Base-by-base conservation (phyloP, 2,113 vertebrate species). In the Setophaga coronata region DNA sequence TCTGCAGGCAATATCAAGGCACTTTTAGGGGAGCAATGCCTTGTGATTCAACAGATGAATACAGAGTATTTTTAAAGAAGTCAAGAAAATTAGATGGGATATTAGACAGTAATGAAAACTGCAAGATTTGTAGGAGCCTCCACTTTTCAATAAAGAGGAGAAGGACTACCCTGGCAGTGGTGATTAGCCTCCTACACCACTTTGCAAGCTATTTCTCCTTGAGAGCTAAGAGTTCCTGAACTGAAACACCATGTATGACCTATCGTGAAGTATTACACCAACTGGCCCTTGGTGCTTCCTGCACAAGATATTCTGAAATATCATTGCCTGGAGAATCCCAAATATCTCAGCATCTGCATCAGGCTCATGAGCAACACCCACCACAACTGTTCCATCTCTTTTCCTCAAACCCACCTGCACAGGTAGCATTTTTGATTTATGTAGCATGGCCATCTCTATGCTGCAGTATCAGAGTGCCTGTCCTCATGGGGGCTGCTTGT, bases 401-500 rank as follows among this genome's bases (percentile, higher is more conserved):
- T 26, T 60, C 66, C 38, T 47, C 40, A 47, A 82, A n/a, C 2
- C 3, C 12, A 17, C 16, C 20, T 33, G n/a, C 60, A 82, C 6
- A 69, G 33, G 25, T 4, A 73, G 7, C 12, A 24, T 31, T 45
- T 61, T 11, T 24, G 2, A 36, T 60, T 56, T 79, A 47, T 31
- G 25, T 33, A 74, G 33, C 11, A 13, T 2, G 7, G 31, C 10
- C 36, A 29, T 10, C 31, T 57, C 45, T 25, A 5, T 45, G 56
- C 29, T 10, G 5, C 45, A 33, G 31, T 38, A 33, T 62, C 72
- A 43, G 8, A 20, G 5, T 18, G 62, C 18, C 48, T 34, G 18
- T 38, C 20, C 14, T 24, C 31, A 47, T 0, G 0, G 13, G 33
- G 12, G 9, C 23, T 51, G 29, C 57, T 53, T 79, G 26, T 57